Percentiles rank a stretch among this genome's conserved stretches.
Evolutionary conservation across 2,888 invertebrate species (phyloP).

Genomic region (Carabus problematicus): DNA sequence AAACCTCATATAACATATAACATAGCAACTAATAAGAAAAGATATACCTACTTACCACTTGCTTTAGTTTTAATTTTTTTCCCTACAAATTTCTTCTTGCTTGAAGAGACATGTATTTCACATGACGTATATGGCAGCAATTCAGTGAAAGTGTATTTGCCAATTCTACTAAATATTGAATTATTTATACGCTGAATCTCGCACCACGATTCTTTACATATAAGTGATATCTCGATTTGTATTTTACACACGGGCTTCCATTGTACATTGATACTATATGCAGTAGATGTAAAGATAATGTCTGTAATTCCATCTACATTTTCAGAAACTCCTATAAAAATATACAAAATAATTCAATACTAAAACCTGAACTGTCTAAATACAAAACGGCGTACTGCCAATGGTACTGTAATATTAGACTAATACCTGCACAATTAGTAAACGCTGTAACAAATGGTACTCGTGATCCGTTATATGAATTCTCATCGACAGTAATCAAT

Average conservation of each 20-base stretch:
- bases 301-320: not conserved
- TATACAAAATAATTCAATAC: not conserved
- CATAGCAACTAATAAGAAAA: no score
- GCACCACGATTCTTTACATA: slow-evolving; percentile 20
- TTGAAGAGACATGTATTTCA: slow-evolving; percentile 13
- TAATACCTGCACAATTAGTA: not conserved
- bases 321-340: not conserved
- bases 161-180: not conserved
- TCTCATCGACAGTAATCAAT: not conserved
- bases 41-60: slow-evolving; percentile 37
- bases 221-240: slow-evolving; percentile 5
- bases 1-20: no score
- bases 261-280: not conserved
- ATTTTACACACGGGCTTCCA: slow-evolving; percentile 26
- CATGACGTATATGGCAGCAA: slow-evolving; percentile 19
- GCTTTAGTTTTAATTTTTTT: slow-evolving; percentile 37
- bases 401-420: not conserved
- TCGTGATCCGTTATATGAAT: not conserved
- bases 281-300: not conserved
- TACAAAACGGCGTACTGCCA: no score
- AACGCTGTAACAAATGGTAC: not conserved
- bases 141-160: not conserved
- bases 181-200: not conserved
- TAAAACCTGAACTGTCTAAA: not conserved
- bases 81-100: not conserved